These are phyloP conservation scores for Myiothlypis coronata DNA, from an alignment of 2,797 vertebrate species.

Conservation along the genomic window DNA sequence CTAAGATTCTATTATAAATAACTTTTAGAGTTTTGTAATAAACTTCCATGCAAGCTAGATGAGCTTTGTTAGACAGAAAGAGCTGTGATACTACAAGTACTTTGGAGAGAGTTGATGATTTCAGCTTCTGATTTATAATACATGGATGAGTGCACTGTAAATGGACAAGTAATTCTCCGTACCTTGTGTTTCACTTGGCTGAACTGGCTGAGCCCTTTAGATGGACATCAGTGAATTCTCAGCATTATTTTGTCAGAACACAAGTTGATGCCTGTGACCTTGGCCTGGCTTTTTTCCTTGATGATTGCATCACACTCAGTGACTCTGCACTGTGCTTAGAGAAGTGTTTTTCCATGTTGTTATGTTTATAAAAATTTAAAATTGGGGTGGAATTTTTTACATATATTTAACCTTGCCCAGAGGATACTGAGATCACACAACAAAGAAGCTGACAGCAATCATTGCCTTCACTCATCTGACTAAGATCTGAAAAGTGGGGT, in stretches of 20 bases:
- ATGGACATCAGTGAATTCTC: neutral
- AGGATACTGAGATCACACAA: neutral
- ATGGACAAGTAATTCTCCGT: neutral
- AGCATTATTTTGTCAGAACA: neutral
- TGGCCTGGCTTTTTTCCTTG: neutral
- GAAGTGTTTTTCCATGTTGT: neutral
- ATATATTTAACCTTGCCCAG: neutral
- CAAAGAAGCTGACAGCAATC: neutral
- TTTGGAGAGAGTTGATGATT: neutral
- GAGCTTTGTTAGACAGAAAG: neutral
- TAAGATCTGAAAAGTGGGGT: neutral
- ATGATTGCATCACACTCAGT: neutral
- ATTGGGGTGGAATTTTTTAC: neutral
- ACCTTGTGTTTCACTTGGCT: neutral
- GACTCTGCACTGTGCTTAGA: neutral
- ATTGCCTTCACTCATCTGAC: neutral
- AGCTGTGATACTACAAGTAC: neutral
- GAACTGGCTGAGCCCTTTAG: neutral
- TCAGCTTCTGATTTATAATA: neutral
- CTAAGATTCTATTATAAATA: neutral
- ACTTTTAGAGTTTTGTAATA: neutral
- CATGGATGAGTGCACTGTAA: neutral
- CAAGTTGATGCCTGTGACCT: neutral
- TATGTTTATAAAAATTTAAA: neutral
- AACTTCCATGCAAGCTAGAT: neutral